phyloP scores from a whole-genome alignment of 2,113 vertebrate genomes.

The Eupsittula cactorum region DNA sequence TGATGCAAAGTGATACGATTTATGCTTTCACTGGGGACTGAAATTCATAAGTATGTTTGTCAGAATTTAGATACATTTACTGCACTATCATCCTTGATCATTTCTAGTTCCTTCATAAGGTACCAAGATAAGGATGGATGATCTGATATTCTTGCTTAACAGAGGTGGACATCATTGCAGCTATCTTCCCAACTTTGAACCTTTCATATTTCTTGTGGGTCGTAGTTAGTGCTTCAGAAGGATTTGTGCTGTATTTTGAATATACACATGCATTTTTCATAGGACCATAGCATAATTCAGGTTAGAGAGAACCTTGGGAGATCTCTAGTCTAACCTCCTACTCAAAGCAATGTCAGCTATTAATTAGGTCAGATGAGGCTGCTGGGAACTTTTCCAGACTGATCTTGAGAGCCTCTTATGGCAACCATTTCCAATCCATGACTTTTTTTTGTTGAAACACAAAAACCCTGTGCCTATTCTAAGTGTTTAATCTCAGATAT shows the following conservation, averaged over 20 bases:
- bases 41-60: background rate
- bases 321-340: background rate
- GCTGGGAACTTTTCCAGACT: background rate
- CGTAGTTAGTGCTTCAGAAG: background rate
- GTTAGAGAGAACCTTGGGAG: background rate
- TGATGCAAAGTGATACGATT: background rate
- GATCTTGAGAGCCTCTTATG: background rate
- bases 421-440: background rate
- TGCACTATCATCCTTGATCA: background rate
- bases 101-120: background rate
- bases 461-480: background rate
- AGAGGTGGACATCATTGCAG: background rate
- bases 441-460: background rate
- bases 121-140: background rate
- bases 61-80: background rate
- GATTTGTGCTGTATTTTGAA: background rate
- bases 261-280: background rate
- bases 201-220: background rate
- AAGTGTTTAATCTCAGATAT: background rate
- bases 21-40: background rate
- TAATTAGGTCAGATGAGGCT: background rate
- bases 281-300: background rate
- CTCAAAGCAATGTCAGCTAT: background rate
- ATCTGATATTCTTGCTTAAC: background rate
- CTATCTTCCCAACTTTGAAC: background rate